A percentile compares a stretch with the other conserved stretches of the same genome.
Evolutionary conservation across 2,888 invertebrate genomes (phyloP).

Genomic region (Julus scanicus): DNA sequence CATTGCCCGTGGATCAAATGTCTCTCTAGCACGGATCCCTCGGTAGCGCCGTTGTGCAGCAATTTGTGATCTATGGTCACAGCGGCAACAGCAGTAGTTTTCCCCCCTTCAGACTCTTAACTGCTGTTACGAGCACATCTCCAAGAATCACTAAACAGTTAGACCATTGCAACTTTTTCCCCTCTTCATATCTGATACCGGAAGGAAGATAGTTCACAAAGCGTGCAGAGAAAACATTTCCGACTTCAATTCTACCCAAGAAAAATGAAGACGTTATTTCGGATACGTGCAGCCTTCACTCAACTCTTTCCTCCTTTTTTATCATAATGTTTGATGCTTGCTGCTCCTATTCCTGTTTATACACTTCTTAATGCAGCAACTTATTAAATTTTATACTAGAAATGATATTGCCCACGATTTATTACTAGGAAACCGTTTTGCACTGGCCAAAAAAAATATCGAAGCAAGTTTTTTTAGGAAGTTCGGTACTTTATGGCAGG

Average conservation of each 20-base stretch:
- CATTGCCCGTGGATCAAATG: constrained; percentile 48
- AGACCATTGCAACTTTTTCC: not conserved
- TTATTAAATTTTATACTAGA: not conserved
- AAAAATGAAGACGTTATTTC: constrained; percentile 48
- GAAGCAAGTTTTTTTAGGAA: no score
- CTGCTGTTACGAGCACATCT: constrained; percentile 47
- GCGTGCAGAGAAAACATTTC: constrained; percentile 53
- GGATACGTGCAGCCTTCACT: constrained; percentile 12
- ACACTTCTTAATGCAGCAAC: not conserved
- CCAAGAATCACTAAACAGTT: constrained; percentile 45
- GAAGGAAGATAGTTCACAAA: constrained; percentile 54
- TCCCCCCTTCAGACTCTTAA: constrained; percentile 41
- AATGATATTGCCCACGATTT: not conserved
- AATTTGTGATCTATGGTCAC: constrained; percentile 51
- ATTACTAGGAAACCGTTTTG: not conserved
- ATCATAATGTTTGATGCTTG: not conserved
- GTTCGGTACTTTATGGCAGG: no score
- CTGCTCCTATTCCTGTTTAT: not conserved
- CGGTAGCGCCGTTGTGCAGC: not conserved
- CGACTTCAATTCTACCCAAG: constrained; percentile 47
- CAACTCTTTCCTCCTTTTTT: not conserved
- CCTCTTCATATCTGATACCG: constrained; percentile 54
- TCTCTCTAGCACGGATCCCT: not conserved
- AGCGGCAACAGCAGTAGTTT: not conserved
- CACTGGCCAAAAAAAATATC: no score